Conservation (phyloP, 2,113 vertebrate genomes). For the Pomatostomus ruficeps region DNA sequence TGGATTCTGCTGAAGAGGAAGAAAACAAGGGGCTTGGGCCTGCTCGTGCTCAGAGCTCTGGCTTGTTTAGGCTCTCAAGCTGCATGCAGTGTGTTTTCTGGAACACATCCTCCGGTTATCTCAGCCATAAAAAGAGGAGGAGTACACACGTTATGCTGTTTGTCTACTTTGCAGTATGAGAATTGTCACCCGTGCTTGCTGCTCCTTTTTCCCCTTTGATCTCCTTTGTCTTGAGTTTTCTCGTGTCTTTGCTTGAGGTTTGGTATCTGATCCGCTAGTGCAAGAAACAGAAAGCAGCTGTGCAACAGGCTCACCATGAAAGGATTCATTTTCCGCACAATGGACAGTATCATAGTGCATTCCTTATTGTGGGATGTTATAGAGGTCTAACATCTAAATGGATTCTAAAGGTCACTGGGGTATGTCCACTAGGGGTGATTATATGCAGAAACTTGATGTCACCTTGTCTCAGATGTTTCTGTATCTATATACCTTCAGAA, state of each 20-base stretch:
- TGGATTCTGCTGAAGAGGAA: neutral
- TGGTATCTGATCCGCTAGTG: neutral
- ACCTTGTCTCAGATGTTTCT: neutral
- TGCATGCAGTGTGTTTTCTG: neutral
- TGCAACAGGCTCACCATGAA: neutral
- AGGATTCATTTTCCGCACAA: neutral
- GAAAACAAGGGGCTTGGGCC: neutral
- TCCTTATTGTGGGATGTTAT: accelerated
- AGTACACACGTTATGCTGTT: neutral
- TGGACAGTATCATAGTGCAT: neutral
- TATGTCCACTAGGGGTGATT: neutral
- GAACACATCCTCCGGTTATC: neutral
- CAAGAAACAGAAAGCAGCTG: neutral
- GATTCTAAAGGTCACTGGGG: neutral
- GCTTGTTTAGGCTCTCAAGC: neutral
- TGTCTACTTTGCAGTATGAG: neutral
- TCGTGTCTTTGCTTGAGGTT: neutral
- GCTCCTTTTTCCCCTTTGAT: neutral
- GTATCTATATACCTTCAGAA: neutral
- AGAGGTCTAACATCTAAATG: neutral
- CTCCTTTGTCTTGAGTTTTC: neutral
- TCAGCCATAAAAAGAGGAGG: neutral
- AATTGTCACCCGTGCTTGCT: neutral
- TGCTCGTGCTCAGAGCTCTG: neutral
- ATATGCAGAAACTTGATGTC: neutral